These are phyloP conservation scores for Cepaea hortensis DNA, from an alignment of 2,888 invertebrate species.

Conservation along the genomic window DNA sequence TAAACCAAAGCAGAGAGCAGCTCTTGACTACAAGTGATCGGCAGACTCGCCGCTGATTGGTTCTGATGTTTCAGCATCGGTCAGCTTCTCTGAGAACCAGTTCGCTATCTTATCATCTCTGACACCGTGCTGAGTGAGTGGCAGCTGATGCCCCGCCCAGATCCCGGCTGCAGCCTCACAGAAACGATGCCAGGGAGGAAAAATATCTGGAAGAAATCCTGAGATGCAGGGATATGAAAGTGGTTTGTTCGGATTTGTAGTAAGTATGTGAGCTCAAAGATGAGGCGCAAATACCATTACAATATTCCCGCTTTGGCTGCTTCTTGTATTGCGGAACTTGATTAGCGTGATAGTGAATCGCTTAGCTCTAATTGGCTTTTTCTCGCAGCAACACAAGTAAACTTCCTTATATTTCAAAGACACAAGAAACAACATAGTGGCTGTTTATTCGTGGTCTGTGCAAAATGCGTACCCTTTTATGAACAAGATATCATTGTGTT, in stretches of 20 bases:
- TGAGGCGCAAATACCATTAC: neutral
- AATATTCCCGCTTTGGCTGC: neutral
- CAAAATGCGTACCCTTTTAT: neutral
- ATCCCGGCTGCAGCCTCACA: conserved; percentile 11
- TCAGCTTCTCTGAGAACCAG: neutral
- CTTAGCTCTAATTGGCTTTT: conserved; percentile 15
- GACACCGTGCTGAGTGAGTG: conserved; percentile 41
- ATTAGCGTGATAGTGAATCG: conserved; percentile 23
- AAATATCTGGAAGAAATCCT: neutral
- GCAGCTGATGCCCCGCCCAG: conserved; percentile 26
- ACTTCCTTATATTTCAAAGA: neutral
- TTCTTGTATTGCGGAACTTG: conserved; percentile 8
- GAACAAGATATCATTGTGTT: conserved; percentile 1
- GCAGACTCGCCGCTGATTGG: conserved; percentile 9
- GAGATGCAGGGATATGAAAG: conserved; percentile 5
- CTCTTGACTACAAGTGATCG: conserved; percentile 7
- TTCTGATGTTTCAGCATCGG: neutral
- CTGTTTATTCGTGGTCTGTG: neutral
- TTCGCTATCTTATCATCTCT: conserved; percentile 37
- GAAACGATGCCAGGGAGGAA: conserved; percentile 14
- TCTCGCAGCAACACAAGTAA: neutral
- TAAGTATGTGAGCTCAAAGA: conserved; percentile 20
- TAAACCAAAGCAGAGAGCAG: conserved; percentile 3
- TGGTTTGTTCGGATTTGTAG: conserved; percentile 13
- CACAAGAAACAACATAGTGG: neutral